Evolutionary conservation across 1,140 invertebrate genomes (phyloP), one percentile per base, ranked within the genome.

Genomic region (Orussus abietinus): DNA sequence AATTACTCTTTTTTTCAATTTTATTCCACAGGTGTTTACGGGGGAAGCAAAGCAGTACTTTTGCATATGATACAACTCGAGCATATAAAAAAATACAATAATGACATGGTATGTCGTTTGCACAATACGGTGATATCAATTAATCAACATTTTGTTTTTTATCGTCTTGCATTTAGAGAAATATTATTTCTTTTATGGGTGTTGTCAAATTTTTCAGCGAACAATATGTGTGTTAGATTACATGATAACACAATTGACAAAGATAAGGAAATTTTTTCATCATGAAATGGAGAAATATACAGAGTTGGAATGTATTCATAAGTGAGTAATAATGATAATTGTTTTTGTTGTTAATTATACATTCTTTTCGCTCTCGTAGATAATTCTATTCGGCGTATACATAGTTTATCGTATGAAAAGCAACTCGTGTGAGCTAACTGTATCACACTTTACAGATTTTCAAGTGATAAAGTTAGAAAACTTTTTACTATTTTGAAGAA

Each of bases 11-110:
- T n/a, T n/a, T n/a, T 47, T 37, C 17, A 36, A 38, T 45, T 39
- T 50, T n/a, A 42, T 41, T 22, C 56, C 45, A 15, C 37, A 57
- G 72, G 72, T n/a, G 49, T 77, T 12, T 86, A 80, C 53, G 78
- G 80, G 0, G 80, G 78, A 0, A 66, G 60, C 14, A 73, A 80
- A 41, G 69, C 77, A 5, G 64, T 81, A 5, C 51, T 84, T 0
- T 66, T 77, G 3, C 66, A 78, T 13, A 69, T 80, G 2, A 76
- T 86, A 10, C 66, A 83, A 41, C 50, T 86, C 10, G 82, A 87
- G 53, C 64, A 77, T 12, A 55, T 83, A 6, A 83, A 79, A 49
- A 72, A 76, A 18, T 63, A 66, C 45, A 56, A 72, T 1, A 45
- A 71, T 5, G 67, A 77, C 7, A 29, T 61, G 6, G 62, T 60